Percentiles rank a stretch among this genome's conserved stretches.
Evolutionary conservation across 1,140 invertebrate species (phyloP).

Genomic region (Drosophila sp.): DNA sequence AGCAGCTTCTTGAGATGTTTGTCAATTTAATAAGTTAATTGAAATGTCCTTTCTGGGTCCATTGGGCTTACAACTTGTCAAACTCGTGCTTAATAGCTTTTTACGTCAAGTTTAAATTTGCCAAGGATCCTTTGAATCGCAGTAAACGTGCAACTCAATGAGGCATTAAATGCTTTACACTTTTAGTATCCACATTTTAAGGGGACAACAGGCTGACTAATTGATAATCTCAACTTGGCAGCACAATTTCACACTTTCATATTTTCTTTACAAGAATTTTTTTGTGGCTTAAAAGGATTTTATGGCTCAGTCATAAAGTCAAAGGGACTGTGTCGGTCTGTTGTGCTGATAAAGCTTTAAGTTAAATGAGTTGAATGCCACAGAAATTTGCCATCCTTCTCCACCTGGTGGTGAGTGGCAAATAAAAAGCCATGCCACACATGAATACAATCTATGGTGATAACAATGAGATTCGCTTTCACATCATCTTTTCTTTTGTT

Average conservation of each 20-base stretch:
- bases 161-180: slow-evolving; percentile 23
- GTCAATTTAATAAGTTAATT: slow-evolving; percentile 61
- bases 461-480: slow-evolving; percentile 26
- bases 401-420: neutral
- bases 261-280: slow-evolving; percentile 9
- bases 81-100: slow-evolving; percentile 27
- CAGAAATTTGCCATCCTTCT: neutral
- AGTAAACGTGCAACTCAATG: slow-evolving; percentile 34
- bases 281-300: slow-evolving; percentile 22
- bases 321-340: slow-evolving; percentile 1
- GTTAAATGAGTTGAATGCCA: slow-evolving; percentile 31
- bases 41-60: slow-evolving; percentile 15
- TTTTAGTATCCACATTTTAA: neutral
- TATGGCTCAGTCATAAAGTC: slow-evolving; percentile 19
- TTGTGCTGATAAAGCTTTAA: slow-evolving; percentile 39
- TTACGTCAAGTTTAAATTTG: slow-evolving; percentile 20
- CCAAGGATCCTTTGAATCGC: slow-evolving; percentile 12
- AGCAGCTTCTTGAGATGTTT: slow-evolving; percentile 35
- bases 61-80: slow-evolving; percentile 3
- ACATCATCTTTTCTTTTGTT: slow-evolving; percentile 1
- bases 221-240: slow-evolving; percentile 15
- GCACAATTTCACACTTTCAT: slow-evolving; percentile 25
- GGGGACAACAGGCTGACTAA: slow-evolving; percentile 7
- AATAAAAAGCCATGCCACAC: slow-evolving; percentile 18
- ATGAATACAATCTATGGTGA: slow-evolving; percentile 18